Evolutionary conservation across 2,113 vertebrate species (phyloP).

Genomic region (Myotis davidii): DNA sequence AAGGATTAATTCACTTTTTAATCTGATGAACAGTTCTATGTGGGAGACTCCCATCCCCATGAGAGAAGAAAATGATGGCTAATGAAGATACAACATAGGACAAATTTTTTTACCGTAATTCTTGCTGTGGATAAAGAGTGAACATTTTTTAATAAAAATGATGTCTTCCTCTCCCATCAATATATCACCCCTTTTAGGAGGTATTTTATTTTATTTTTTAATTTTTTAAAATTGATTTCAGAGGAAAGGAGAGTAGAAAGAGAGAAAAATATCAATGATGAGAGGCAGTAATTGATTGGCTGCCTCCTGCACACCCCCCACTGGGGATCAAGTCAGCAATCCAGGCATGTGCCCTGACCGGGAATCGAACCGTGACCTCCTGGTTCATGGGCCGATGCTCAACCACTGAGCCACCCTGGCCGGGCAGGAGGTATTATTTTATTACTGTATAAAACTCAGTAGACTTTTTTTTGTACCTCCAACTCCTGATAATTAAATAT

Average conservation of each 20-base stretch:
- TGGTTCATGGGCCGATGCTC: too few species aligned
- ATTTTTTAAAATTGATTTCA: too few species aligned
- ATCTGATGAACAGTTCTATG: slow-evolving; percentile 21
- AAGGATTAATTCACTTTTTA: neutral
- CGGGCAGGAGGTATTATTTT: neutral
- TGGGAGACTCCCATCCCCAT: neutral
- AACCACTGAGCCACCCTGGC: too few species aligned
- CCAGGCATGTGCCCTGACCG: too few species aligned
- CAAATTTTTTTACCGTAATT: neutral
- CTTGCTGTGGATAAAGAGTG: slow-evolving; percentile 27
- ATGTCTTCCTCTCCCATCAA: neutral
- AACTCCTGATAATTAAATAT: slow-evolving; percentile 1
- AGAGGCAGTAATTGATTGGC: too few species aligned
- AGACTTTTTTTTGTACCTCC: neutral
- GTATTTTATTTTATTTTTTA: neutral
- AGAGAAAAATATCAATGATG: too few species aligned
- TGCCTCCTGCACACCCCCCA: too few species aligned
- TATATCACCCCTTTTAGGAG: neutral
- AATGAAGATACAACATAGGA: neutral
- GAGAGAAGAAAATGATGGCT: slow-evolving; percentile 3
- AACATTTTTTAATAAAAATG: slow-evolving; percentile 45
- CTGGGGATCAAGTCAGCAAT: too few species aligned
- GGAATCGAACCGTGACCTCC: too few species aligned
- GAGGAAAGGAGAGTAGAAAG: too few species aligned
- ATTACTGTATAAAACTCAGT: slow-evolving; percentile 40